phyloP scores from a whole-genome alignment of 2,888 invertebrate species.

The Metalampra italica region DNA sequence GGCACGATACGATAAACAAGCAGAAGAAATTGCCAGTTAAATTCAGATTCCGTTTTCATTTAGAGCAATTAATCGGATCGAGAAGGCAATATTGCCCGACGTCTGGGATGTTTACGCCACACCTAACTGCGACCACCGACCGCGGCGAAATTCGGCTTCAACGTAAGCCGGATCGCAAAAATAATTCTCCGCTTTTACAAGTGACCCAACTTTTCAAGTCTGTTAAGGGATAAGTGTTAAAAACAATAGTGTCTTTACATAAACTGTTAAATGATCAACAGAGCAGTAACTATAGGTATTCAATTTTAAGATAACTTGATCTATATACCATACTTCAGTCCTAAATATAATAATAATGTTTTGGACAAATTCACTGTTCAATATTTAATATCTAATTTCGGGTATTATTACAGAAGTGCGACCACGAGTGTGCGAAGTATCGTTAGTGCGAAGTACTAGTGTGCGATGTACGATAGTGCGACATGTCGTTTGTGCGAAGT shows the following conservation, averaged over 20 bases:
- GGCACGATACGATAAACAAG: conserved; percentile 57
- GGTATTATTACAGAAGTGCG: too few species aligned
- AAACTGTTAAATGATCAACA: too few species aligned
- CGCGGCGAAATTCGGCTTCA: conserved; percentile 51
- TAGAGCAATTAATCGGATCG: conserved; percentile 63
- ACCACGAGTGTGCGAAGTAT: too few species aligned
- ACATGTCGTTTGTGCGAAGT: too few species aligned
- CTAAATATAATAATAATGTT: too few species aligned
- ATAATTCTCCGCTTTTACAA: conserved; percentile 29
- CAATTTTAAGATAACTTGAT: too few species aligned
- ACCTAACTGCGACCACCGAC: conserved; percentile 70
- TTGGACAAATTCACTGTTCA: too few species aligned
- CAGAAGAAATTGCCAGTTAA: conserved; percentile 58
- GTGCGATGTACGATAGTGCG: too few species aligned
- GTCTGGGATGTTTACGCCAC: conserved; percentile 66
- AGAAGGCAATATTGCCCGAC: conserved; percentile 58
- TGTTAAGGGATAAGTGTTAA: conserved; percentile 21
- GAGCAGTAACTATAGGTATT: too few species aligned
- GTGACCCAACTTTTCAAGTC: conserved; percentile 24
- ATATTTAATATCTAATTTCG: too few species aligned
- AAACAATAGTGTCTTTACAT: conserved; percentile 3
- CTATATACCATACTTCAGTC: too few species aligned
- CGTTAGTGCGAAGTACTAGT: too few species aligned
- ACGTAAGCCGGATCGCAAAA: conserved; percentile 61
- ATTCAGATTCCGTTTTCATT: conserved; percentile 59